Conservation (phyloP, 2,888 invertebrate species). For the Leucoma salicis region DNA sequence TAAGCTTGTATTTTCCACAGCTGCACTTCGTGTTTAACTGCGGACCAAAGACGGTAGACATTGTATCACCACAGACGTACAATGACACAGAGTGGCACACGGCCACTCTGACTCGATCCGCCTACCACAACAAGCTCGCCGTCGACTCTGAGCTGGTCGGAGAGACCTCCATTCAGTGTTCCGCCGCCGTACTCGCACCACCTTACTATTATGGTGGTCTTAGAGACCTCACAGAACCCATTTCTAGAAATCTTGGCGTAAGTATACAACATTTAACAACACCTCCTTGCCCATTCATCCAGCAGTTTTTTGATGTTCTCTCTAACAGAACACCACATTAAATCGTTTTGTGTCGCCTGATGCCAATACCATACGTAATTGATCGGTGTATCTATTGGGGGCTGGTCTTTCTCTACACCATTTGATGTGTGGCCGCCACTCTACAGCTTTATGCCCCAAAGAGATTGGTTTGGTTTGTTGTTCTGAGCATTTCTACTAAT, state of each 20-base stretch:
- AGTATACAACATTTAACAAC: too few relatives aligned
- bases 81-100: constrained; percentile 92
- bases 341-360: too few relatives aligned
- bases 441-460: too few relatives aligned
- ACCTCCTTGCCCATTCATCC: too few relatives aligned
- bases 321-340: too few relatives aligned
- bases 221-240: constrained; percentile 57
- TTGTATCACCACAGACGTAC: constrained; percentile 82
- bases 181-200: constrained; percentile 81
- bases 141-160: constrained; percentile 84
- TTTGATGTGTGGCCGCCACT: too few relatives aligned
- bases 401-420: too few relatives aligned
- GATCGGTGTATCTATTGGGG: too few relatives aligned
- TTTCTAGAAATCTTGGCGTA: constrained; percentile 49
- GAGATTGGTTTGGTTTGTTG: too few relatives aligned
- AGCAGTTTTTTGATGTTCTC: too few relatives aligned
- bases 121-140: constrained; percentile 84
- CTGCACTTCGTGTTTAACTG: constrained; percentile 87
- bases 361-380: too few relatives aligned
- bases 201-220: constrained; percentile 93
- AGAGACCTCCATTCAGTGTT: constrained; percentile 72
- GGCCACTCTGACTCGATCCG: constrained; percentile 85
- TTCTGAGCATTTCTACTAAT: too few relatives aligned
- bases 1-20: constrained; percentile 48
- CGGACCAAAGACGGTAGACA: constrained; percentile 83